Evolutionary conservation across 2,888 invertebrate species (phyloP).

Genomic region (Drosophila hawaiiensis): DNA sequence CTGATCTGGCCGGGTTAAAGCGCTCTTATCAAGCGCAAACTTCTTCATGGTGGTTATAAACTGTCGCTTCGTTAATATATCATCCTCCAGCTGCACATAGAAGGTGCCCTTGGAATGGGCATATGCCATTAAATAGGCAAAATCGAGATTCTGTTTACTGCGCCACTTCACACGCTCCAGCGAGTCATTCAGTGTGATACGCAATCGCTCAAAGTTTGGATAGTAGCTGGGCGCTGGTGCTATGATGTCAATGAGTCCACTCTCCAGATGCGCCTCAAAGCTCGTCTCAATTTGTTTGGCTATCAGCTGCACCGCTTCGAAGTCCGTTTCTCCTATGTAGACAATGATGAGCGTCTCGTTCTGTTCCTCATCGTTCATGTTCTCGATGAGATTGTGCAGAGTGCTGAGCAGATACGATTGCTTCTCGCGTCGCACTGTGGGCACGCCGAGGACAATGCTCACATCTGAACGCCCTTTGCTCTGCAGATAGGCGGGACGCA

Average conservation of each 20-base stretch:
- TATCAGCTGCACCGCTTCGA: slow-evolving; percentile 90
- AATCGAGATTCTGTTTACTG: slow-evolving; percentile 97
- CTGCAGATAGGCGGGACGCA: slow-evolving; percentile 92
- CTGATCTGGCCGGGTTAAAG: slow-evolving; percentile 86
- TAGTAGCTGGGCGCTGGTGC: slow-evolving; percentile 94
- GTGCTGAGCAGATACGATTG: slow-evolving; percentile 95
- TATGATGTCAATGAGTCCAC: slow-evolving; percentile 94
- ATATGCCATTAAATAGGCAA: slow-evolving; percentile 97
- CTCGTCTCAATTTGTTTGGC: slow-evolving; percentile 91
- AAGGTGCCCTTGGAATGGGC: slow-evolving; percentile 93
- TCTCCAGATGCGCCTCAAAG: slow-evolving; percentile 90
- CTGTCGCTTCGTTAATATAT: slow-evolving; percentile 94
- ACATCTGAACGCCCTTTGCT: slow-evolving; percentile 91
- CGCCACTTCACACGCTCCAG: slow-evolving; percentile 95
- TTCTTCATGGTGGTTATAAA: slow-evolving; percentile 94
- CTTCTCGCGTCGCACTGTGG: slow-evolving; percentile 95
- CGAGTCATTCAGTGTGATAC: slow-evolving; percentile 93
- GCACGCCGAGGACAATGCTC: slow-evolving; percentile 93
- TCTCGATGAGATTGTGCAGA: slow-evolving; percentile 92
- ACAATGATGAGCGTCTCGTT: slow-evolving; percentile 94
- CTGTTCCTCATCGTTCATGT: slow-evolving; percentile 90
- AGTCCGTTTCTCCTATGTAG: slow-evolving; percentile 94
- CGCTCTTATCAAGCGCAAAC: slow-evolving; percentile 91
- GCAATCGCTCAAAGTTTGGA: slow-evolving; percentile 92
- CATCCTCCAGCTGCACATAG: slow-evolving; percentile 97